Base-by-base conservation (phyloP, 1,140 invertebrate species). In the Drosophila mayri region DNA sequence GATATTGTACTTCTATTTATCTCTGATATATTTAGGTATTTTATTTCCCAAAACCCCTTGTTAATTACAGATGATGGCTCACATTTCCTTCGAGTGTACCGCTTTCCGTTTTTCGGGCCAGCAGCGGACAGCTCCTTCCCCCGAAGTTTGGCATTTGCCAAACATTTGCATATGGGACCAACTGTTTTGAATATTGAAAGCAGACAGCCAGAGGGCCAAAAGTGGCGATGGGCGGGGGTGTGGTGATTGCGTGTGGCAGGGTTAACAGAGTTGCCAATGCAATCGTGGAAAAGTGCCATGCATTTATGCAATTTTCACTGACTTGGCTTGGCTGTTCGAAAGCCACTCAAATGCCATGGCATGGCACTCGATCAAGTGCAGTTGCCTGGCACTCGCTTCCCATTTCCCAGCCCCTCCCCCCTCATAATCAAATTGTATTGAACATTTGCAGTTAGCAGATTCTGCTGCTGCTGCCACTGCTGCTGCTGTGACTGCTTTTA, bases 341-440 rank as follows among this genome's bases (percentile, higher is more conserved):
- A 87, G 84, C 84, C 84, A 87, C 84, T 87, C 84, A 88, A 87
- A 87, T 87, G 85, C 85, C 73, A 74, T 64, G 85, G 84, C 85
- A 87, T 76, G 80, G 84, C 85, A 90, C 84, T 87, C 84, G 76
- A 87, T 87, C 84, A 90, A 84, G 76, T 88, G 84, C 76, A 90
- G 76, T 72, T 61, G 46, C 74, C 55, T 30, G 25, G 32, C 46
- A 25, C 20, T 16, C 22, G 18, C 16, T 11, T 12, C 18, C 25
- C 25, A 16, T 30, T 11, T 6, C 0, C 43, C 16, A 44, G 38
- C 44, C n/a, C 16, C 52, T 22, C 55, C 63, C 54, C 30, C 55
- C 57, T 88, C 80, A 87, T 87, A 87, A 87, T 87, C 84, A 87
- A 87, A 87, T 87, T 87, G 84, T 87, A 87, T 87, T 87, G 84